A percentile compares a stretch with the other conserved stretches of the same genome.
Evolutionary conservation across 2,888 invertebrate species (phyloP).

Genomic region (Pheosia gnoma): DNA sequence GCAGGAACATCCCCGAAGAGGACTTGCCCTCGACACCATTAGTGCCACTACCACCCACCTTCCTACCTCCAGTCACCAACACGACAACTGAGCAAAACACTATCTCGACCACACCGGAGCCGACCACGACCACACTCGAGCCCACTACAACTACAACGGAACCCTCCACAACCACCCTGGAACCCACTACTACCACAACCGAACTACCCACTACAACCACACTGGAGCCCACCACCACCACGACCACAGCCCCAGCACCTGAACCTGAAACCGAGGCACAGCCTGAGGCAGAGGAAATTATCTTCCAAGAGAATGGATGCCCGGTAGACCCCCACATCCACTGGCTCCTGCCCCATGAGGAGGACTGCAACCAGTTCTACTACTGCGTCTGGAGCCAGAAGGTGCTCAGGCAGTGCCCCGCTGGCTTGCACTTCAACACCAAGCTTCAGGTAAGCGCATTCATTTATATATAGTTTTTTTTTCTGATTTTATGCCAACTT

Average conservation of each 20-base stretch:
- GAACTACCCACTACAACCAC: conserved; percentile 13
- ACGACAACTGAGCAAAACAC: conserved; percentile 13
- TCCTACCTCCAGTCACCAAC: conserved; percentile 15
- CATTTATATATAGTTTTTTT: background rate
- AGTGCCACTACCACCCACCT: conserved; percentile 12
- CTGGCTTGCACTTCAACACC: conserved; percentile 58
- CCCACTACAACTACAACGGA: conserved; percentile 10
- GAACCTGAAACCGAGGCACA: conserved; percentile 16
- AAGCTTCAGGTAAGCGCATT: conserved; percentile 52
- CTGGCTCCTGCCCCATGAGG: conserved; percentile 63
- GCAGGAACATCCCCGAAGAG: conserved; percentile 50
- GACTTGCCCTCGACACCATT: conserved; percentile 10
- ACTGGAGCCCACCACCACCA: background rate
- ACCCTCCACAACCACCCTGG: conserved; percentile 19
- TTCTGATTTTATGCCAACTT: too few relatives aligned
- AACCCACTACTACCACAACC: conserved; percentile 8
- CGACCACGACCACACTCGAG: conserved; percentile 11
- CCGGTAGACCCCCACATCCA: conserved; percentile 61
- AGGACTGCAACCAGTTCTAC: conserved; percentile 64
- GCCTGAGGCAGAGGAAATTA: conserved; percentile 22
- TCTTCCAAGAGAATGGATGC: conserved; percentile 64
- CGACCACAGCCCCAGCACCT: conserved; percentile 9
- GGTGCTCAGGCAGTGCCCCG: conserved; percentile 49
- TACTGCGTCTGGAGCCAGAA: conserved; percentile 67
- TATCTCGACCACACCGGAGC: conserved; percentile 17